phyloP scores from a whole-genome alignment of 2,888 invertebrate species.

The Oscheius sp. region DNA sequence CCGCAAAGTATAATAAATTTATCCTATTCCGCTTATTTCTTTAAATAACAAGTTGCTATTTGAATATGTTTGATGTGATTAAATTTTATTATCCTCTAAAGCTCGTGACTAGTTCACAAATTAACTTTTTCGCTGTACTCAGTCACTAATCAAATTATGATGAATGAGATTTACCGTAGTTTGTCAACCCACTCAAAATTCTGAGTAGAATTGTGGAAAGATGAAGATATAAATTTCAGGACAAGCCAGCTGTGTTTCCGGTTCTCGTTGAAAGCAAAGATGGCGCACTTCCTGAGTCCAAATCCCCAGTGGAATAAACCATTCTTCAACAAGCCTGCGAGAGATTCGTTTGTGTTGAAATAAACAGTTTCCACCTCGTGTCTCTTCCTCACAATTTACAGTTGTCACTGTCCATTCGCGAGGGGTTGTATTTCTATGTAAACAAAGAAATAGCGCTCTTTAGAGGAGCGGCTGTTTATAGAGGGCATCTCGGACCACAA shows the following conservation, averaged over 20 bases:
- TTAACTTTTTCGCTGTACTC: too few relatives aligned
- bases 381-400: neutral
- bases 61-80: too few relatives aligned
- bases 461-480: constrained; percentile 11
- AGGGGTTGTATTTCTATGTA: constrained; percentile 4
- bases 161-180: too few relatives aligned
- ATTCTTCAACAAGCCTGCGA: neutral
- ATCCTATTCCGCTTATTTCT: too few relatives aligned
- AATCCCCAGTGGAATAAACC: neutral
- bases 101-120: too few relatives aligned
- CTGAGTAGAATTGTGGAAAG: too few relatives aligned
- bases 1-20: too few relatives aligned
- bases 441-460: neutral
- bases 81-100: too few relatives aligned
- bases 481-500: neutral
- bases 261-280: neutral
- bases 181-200: too few relatives aligned
- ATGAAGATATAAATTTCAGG: too few relatives aligned
- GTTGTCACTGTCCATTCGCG: constrained; percentile 4
- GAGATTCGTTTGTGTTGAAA: neutral
- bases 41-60: too few relatives aligned
- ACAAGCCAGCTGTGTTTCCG: constrained; percentile 27
- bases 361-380: constrained; percentile 12
- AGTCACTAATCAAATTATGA: too few relatives aligned
- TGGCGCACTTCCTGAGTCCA: constrained; percentile 14